phyloP scores from a whole-genome alignment of 2,113 vertebrate genomes.

The Gracilinanus agilis region DNA sequence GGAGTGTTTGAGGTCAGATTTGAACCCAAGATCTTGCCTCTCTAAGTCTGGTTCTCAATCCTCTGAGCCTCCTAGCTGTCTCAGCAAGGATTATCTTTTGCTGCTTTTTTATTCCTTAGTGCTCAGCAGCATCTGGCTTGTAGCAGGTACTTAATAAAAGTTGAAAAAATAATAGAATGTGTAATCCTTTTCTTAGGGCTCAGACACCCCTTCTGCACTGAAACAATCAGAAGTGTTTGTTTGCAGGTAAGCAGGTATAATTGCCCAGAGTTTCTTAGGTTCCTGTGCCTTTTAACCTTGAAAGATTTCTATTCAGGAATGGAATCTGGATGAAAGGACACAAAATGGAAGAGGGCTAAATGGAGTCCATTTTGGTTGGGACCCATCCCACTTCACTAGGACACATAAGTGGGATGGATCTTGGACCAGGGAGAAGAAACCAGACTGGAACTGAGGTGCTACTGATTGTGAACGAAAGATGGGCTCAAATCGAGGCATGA shows the following conservation, averaged over 20 bases:
- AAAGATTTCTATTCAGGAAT: neutral
- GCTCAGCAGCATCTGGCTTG: neutral
- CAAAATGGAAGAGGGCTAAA: neutral
- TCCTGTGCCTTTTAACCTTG: neutral
- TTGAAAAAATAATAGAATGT: no score
- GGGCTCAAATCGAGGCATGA: neutral
- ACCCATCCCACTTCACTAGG: neutral
- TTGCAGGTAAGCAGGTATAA: neutral
- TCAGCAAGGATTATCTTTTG: neutral
- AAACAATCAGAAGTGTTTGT: neutral
- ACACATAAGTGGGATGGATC: neutral
- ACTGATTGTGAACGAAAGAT: neutral
- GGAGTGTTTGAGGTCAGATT: no score
- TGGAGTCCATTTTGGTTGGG: neutral
- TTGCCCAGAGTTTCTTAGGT: neutral
- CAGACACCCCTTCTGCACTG: neutral
- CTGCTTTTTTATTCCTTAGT: neutral
- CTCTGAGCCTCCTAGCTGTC: no score
- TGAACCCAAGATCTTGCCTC: no score
- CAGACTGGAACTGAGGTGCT: neutral
- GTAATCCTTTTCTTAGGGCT: neutral
- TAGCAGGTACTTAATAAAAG: neutral
- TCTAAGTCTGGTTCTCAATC: no score
- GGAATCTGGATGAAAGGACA: neutral
- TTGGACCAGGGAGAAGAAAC: neutral